Conservation (phyloP, 1,140 invertebrate species). For the Drosophila ananassae region DNA sequence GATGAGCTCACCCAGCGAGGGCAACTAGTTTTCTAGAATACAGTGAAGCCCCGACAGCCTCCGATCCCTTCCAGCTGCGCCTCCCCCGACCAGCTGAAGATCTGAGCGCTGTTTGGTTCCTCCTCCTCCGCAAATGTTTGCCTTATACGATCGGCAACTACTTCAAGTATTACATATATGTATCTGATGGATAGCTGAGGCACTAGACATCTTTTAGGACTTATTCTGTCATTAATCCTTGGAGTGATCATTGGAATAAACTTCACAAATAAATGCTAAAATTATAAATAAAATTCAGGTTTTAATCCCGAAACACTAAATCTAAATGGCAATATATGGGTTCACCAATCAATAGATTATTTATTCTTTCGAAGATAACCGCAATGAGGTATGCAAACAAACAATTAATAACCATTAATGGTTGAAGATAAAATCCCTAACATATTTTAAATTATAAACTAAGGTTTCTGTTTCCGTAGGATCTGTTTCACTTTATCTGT, state of each 20-base stretch:
- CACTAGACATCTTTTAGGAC: too few relatives aligned
- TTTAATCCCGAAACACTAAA: conserved; percentile 20
- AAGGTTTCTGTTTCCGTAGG: background rate
- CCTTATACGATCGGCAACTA: conserved; percentile 43
- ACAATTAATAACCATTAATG: conserved; percentile 13
- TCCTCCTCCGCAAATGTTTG: conserved; percentile 66
- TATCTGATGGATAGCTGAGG: too few relatives aligned
- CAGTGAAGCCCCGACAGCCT: conserved; percentile 4
- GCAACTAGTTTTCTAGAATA: conserved; percentile 57
- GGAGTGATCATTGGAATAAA: too few relatives aligned
- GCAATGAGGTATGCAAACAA: conserved; percentile 7
- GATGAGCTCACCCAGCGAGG: conserved; percentile 64
- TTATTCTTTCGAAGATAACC: conserved; percentile 33
- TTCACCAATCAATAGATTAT: conserved; percentile 28
- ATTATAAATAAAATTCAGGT: conserved; percentile 3
- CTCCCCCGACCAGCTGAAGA: conserved; percentile 26
- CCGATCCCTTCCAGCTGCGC: conserved; percentile 1
- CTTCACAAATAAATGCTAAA: too few relatives aligned
- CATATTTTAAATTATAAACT: background rate
- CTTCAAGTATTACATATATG: background rate
- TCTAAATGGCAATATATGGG: conserved; percentile 25
- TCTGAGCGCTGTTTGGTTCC: conserved; percentile 22
- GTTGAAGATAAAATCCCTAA: background rate
- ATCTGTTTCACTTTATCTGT: background rate
- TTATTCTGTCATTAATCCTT: too few relatives aligned